phyloP scores from a whole-genome alignment of 2,888 invertebrate genomes.

The Eupithecia centaureata region DNA sequence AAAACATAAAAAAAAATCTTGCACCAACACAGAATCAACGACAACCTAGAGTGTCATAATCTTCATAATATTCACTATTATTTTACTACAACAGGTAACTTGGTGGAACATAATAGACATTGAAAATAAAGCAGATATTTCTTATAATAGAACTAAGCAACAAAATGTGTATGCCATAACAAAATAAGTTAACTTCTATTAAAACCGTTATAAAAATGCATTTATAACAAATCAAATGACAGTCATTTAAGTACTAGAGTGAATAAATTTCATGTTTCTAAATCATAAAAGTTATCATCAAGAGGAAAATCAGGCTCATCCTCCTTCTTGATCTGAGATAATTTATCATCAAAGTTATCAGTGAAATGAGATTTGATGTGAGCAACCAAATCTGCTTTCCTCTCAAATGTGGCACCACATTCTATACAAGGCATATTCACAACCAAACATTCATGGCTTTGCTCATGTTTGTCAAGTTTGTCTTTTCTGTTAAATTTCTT shows the following conservation, averaged over 20 bases:
- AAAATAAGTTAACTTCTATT: conserved; percentile 13
- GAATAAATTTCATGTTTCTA: conserved; percentile 64
- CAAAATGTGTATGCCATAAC: conserved; percentile 6
- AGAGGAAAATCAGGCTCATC: conserved; percentile 66
- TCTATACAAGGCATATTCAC: conserved; percentile 85
- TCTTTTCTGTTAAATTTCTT: conserved; percentile 88
- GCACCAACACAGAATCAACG: no score
- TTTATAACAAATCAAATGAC: conserved; percentile 26
- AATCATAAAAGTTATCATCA: conserved; percentile 74
- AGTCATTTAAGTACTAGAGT: conserved; percentile 34
- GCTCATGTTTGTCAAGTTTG: conserved; percentile 87
- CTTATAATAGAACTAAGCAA: conserved; percentile 1
- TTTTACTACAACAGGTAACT: conserved; percentile 33
- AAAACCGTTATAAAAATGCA: conserved; percentile 18
- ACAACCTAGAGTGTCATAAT: no score
- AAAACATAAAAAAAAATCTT: no score
- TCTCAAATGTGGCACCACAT: conserved; percentile 85
- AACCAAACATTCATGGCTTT: conserved; percentile 85
- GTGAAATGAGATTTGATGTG: conserved; percentile 85
- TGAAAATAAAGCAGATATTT: conserved; percentile 6
- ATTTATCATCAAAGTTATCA: conserved; percentile 77
- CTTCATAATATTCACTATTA: no score
- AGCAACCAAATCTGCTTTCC: conserved; percentile 83
- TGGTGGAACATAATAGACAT: conserved; percentile 12
- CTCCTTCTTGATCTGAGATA: conserved; percentile 71